phyloP scores from a whole-genome alignment of 2,888 invertebrate species.

The Himalopsyche anomala region DNA sequence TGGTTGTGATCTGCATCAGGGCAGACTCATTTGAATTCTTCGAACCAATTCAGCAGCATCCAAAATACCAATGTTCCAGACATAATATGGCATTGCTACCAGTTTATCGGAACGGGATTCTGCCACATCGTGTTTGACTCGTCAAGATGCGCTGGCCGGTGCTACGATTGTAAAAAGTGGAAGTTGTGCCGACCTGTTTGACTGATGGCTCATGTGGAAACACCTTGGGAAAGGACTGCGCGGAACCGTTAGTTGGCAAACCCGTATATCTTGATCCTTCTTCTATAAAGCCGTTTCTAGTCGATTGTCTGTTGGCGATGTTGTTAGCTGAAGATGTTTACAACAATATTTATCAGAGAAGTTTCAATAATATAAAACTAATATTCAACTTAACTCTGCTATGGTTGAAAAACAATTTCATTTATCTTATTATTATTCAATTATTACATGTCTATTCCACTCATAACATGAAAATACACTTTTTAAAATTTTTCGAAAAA shows the following conservation, averaged over 20 bases:
- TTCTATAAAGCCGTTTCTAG: background rate
- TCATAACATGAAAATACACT: too few species aligned
- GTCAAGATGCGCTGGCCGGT: slow-evolving; percentile 43
- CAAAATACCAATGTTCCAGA: slow-evolving; percentile 19
- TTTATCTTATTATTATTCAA: too few species aligned
- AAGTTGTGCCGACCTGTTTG: slow-evolving; percentile 56
- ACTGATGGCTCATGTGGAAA: slow-evolving; percentile 37
- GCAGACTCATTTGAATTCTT: background rate
- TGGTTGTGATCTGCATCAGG: slow-evolving; percentile 10
- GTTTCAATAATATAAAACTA: too few species aligned
- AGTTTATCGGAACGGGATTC: slow-evolving; percentile 39
- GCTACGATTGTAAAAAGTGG: slow-evolving; percentile 53
- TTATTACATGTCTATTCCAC: too few species aligned
- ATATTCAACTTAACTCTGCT: too few species aligned
- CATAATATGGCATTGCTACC: slow-evolving; percentile 44
- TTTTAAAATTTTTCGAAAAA: too few species aligned
- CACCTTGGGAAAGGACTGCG: slow-evolving; percentile 39
- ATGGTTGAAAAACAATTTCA: too few species aligned
- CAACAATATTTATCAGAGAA: too few species aligned
- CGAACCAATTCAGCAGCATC: slow-evolving; percentile 5
- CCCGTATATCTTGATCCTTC: slow-evolving; percentile 45
- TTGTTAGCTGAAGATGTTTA: too few species aligned
- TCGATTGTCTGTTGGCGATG: background rate
- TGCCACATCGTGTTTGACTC: slow-evolving; percentile 12
- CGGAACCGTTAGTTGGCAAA: slow-evolving; percentile 42